These are phyloP conservation scores for Criorhina ranunculi DNA, from an alignment of 2,888 invertebrate species.

Conservation along the genomic window DNA sequence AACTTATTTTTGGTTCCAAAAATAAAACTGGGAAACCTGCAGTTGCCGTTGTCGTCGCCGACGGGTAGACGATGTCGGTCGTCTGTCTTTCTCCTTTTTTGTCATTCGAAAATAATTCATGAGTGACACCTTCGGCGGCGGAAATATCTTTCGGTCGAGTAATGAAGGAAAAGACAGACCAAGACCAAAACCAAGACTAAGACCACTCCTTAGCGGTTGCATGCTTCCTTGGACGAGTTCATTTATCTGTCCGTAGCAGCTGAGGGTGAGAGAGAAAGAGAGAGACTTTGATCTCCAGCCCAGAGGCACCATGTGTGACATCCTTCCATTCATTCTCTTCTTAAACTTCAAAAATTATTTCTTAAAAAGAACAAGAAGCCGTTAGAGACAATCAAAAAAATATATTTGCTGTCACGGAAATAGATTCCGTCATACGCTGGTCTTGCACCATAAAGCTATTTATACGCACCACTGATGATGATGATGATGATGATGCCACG, in stretches of 20 bases:
- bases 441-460: slow-evolving; percentile 63
- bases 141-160: slow-evolving; percentile 62
- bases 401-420: slow-evolving; percentile 68
- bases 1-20: slow-evolving; percentile 29
- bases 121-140: slow-evolving; percentile 67
- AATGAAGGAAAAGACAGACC: slow-evolving; percentile 25
- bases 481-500: slow-evolving; percentile 11
- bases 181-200: slow-evolving; percentile 1
- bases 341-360: slow-evolving; percentile 47
- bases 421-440: slow-evolving; percentile 62
- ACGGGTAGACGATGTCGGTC: slow-evolving; percentile 51
- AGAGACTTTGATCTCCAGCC: slow-evolving; percentile 72
- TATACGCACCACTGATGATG: slow-evolving; percentile 32
- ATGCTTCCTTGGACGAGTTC: slow-evolving; percentile 54
- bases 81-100: slow-evolving; percentile 37
- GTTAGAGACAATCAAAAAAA: slow-evolving; percentile 54
- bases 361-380: background rate
- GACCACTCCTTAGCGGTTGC: slow-evolving; percentile 24
- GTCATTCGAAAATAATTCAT: slow-evolving; percentile 62
- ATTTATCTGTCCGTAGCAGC: slow-evolving; percentile 63
- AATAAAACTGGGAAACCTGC: slow-evolving; percentile 56
- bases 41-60: slow-evolving; percentile 17
- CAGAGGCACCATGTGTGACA: slow-evolving; percentile 63
- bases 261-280: too few relatives aligned
- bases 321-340: too few relatives aligned